phyloP scores from a whole-genome alignment of 2,888 invertebrate species.

The Apotomis turbidana region DNA sequence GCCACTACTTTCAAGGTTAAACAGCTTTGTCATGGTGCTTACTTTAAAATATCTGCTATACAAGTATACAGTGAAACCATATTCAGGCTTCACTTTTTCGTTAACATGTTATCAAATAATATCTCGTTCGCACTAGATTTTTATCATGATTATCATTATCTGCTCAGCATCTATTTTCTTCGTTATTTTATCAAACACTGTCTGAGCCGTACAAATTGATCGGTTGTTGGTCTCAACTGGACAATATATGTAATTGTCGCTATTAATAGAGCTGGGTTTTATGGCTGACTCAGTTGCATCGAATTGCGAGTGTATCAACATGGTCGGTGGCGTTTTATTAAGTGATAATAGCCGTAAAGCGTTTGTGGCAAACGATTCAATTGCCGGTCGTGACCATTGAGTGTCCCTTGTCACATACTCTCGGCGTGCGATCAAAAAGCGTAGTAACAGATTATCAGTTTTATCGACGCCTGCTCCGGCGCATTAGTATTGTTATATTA shows the following conservation, averaged over 20 bases:
- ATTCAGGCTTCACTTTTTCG: not conserved
- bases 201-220: not conserved
- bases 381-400: conserved; percentile 45
- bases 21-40: not conserved
- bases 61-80: no score
- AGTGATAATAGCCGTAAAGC: conserved; percentile 51
- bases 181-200: not conserved
- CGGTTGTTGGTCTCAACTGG: not conserved
- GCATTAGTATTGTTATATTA: conserved; percentile 62
- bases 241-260: conserved; percentile 10
- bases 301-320: conserved; percentile 50
- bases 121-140: not conserved
- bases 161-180: not conserved
- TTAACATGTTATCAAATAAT: not conserved
- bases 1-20: conserved; percentile 24
- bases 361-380: conserved; percentile 50
- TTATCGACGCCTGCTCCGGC: conserved; percentile 57
- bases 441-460: conserved; percentile 53
- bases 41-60: not conserved
- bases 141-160: no score
- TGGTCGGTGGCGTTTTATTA: conserved; percentile 48
- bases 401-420: conserved; percentile 41
- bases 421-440: conserved; percentile 45
- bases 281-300: conserved; percentile 42
- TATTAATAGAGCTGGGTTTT: conserved; percentile 43